Evolutionary conservation across 2,888 invertebrate genomes (phyloP).

Genomic region (Noctua fimbriata): DNA sequence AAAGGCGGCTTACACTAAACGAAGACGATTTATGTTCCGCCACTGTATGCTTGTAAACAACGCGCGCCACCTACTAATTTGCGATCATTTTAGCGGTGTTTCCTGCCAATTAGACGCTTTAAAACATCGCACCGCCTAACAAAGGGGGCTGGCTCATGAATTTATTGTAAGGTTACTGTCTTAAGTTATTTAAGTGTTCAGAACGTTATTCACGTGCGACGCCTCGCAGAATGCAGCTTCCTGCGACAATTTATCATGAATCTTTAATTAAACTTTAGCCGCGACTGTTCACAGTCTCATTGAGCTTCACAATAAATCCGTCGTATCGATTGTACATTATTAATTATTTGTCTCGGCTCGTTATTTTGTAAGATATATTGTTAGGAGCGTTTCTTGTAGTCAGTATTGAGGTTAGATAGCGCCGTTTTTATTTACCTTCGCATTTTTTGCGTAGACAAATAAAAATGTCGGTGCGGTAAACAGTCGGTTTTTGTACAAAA

Average conservation of each 20-base stretch:
- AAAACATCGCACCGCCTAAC: constrained; percentile 82
- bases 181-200: constrained; percentile 89
- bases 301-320: constrained; percentile 80
- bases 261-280: constrained; percentile 90
- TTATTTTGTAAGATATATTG: constrained; percentile 45
- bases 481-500: background rate
- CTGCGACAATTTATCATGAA: constrained; percentile 90
- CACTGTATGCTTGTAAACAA: constrained; percentile 65
- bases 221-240: constrained; percentile 87
- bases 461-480: background rate
- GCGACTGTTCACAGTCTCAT: constrained; percentile 84
- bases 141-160: constrained; percentile 86
- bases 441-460: background rate
- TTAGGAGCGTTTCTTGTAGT: constrained; percentile 15
- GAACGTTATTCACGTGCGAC: constrained; percentile 87
- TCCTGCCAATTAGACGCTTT: constrained; percentile 87
- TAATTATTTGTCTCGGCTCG: constrained; percentile 60
- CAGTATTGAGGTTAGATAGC: background rate
- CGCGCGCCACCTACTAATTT: constrained; percentile 77
- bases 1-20: constrained; percentile 45
- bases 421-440: constrained; percentile 1
- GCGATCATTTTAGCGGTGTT: constrained; percentile 83
- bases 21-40: constrained; percentile 69
- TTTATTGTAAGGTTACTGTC: constrained; percentile 88
- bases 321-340: constrained; percentile 65